These are phyloP conservation scores for Myzus persicae DNA, from an alignment of 1,140 invertebrate species.

Conservation along the genomic window DNA sequence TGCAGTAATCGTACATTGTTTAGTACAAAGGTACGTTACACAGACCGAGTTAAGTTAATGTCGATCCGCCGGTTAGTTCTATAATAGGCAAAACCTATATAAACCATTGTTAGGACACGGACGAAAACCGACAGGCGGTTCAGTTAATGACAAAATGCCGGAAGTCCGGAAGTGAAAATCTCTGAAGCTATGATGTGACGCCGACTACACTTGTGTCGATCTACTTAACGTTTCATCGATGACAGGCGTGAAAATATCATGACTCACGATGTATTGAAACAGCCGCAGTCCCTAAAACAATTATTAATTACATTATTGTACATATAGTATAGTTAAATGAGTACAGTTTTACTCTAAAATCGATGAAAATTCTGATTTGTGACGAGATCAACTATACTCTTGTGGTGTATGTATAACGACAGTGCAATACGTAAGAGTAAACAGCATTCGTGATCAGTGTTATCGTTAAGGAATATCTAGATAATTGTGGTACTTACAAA, in stretches of 20 bases:
- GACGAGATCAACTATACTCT: neutral
- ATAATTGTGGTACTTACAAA: no score
- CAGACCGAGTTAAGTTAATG: neutral
- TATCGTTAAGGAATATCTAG: neutral
- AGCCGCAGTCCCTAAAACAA: neutral
- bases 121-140: neutral
- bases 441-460: neutral
- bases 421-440: neutral
- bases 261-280: neutral
- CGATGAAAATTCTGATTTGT: neutral
- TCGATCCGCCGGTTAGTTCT: neutral
- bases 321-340: no score
- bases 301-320: no score
- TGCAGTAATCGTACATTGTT: neutral
- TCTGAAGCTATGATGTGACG: neutral
- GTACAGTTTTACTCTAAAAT: neutral
- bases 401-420: neutral
- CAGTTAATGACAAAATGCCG: neutral
- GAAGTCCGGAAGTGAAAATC: neutral
- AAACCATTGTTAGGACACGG: neutral
- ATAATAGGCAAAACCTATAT: neutral
- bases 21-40: neutral
- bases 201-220: no score
- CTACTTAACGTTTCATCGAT: neutral
- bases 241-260: no score